A percentile compares a stretch with the other conserved stretches of the same genome.
Evolutionary conservation across 2,888 invertebrate genomes (phyloP).

Genomic region (Cremastinae sp.): DNA sequence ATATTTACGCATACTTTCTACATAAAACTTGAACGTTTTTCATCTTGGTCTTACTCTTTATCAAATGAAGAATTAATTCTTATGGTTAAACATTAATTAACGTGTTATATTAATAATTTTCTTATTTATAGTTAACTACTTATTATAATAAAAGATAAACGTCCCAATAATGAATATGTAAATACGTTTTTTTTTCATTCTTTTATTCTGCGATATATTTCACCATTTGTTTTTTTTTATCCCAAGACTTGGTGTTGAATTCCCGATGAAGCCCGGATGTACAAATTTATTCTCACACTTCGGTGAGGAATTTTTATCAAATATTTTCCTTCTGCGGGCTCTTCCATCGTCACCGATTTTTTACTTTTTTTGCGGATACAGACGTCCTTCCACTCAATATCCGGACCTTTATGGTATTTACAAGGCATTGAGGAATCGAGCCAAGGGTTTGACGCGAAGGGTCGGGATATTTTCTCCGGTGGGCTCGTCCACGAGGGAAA

Average conservation of each 20-base stretch:
- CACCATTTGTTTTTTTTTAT: background rate
- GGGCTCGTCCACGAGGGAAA: conserved; percentile 50
- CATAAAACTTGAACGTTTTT: too few species aligned
- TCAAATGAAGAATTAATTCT: too few species aligned
- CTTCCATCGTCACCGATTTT: conserved; percentile 21
- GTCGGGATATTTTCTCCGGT: conserved; percentile 16
- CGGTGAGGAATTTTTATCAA: conserved; percentile 42
- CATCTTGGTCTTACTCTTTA: too few species aligned
- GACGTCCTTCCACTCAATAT: conserved; percentile 73
- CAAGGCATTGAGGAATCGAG: conserved; percentile 72
- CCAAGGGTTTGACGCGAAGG: conserved; percentile 61
- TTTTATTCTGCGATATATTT: background rate
- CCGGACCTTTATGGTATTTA: conserved; percentile 75
- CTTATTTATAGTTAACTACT: too few species aligned
- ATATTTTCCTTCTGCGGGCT: conserved; percentile 22
- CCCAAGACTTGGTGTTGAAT: conserved; percentile 2
- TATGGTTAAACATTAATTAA: too few species aligned
- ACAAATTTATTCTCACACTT: conserved; percentile 51
- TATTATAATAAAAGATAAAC: too few species aligned
- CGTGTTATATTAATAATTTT: too few species aligned
- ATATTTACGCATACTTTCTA: too few species aligned
- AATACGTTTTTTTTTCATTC: background rate
- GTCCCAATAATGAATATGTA: too few species aligned
- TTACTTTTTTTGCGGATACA: conserved; percentile 3
- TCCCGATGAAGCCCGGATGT: conserved; percentile 2